phyloP scores from a whole-genome alignment of 2,888 invertebrate genomes.

The Helicoverpa assulta region DNA sequence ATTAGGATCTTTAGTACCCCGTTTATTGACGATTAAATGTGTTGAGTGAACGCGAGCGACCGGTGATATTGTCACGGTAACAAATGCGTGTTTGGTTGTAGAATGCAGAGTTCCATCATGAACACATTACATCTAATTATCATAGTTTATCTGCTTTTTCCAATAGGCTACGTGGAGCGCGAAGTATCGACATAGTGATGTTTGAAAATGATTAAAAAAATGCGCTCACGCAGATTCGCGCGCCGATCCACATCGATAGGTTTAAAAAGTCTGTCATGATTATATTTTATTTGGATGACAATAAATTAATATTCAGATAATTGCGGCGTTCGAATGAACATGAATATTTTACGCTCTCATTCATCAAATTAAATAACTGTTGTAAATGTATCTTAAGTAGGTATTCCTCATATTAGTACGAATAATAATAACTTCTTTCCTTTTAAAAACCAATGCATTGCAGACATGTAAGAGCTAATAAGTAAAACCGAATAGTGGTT shows the following conservation, averaged over 20 bases:
- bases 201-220: conserved; percentile 81
- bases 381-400: no score
- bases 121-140: conserved; percentile 85
- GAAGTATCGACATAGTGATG: conserved; percentile 83
- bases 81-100: conserved; percentile 74
- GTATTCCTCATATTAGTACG: no score
- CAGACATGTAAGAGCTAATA: no score
- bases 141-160: conserved; percentile 89
- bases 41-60: conserved; percentile 71
- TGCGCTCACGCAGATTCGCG: conserved; percentile 77
- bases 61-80: conserved; percentile 70
- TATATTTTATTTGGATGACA: conserved; percentile 40
- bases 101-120: conserved; percentile 77
- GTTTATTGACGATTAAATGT: conserved; percentile 49
- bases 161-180: conserved; percentile 86
- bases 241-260: conserved; percentile 79
- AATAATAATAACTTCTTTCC: no score
- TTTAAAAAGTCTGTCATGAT: conserved; percentile 85
- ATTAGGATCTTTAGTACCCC: conserved; percentile 82
- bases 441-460: no score
- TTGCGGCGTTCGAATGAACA: neutral
- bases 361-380: no score
- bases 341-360: neutral
- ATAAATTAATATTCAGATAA: neutral
- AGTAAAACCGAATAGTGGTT: no score